A percentile compares a stretch with the other conserved stretches of the same genome.
These are phyloP conservation scores for Tragelaphus buxtoni DNA, from an alignment of 2,113 vertebrate genomes.

Conservation along the genomic window DNA sequence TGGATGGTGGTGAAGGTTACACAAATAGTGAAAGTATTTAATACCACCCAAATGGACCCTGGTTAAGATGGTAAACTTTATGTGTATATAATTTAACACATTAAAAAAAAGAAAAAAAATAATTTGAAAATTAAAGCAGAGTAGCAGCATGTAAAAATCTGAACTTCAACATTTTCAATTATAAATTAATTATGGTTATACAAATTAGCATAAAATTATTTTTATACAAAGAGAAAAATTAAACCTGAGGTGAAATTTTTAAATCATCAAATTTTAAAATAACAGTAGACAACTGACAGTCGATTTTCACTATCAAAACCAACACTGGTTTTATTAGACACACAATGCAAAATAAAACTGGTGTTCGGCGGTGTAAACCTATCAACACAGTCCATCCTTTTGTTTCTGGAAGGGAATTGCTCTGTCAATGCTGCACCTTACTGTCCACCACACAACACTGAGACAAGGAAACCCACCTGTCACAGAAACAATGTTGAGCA, in stretches of 20 bases:
- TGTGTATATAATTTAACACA: neutral
- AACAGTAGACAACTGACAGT: neutral
- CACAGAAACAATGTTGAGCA: constrained; percentile 98
- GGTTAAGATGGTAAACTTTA: neutral
- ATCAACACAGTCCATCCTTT: neutral
- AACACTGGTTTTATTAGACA: neutral
- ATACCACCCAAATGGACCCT: neutral
- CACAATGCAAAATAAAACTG: neutral
- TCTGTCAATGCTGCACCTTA: neutral
- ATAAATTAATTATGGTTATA: neutral
- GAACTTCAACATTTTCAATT: neutral
- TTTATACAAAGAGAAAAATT: neutral
- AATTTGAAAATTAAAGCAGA: neutral
- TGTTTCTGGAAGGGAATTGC: neutral
- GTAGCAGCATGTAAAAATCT: neutral
- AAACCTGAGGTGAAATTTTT: neutral
- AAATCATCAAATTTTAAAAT: neutral
- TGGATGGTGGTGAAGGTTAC: neutral
- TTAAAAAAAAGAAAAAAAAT: neutral
- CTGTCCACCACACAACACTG: neutral
- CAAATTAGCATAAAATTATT: neutral
- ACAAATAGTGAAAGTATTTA: neutral
- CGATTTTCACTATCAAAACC: neutral
- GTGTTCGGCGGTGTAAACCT: neutral
- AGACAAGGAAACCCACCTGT: constrained; percentile 83